Evolutionary conservation across 2,888 invertebrate genomes (phyloP).

Genomic region (Pedicia rivosa): DNA sequence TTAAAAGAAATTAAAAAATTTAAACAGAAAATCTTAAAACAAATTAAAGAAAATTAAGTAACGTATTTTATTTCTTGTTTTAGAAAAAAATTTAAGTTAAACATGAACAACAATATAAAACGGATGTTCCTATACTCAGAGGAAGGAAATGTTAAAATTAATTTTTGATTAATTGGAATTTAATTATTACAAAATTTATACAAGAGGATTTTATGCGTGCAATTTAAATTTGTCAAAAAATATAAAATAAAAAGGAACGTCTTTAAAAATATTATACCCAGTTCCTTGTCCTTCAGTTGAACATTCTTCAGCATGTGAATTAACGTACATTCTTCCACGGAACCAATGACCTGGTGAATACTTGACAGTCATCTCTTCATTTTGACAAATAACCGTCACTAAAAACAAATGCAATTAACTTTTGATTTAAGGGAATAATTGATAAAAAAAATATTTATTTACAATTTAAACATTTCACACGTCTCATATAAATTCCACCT

Average conservation of each 20-base stretch:
- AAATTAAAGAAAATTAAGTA: no score
- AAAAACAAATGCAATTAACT: conserved; percentile 15
- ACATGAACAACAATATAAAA: no score
- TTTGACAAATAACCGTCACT: conserved; percentile 70
- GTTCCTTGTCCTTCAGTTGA: conserved; percentile 39
- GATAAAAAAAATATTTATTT: conserved; percentile 22
- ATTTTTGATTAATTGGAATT: neutral
- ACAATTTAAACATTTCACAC: conserved; percentile 74
- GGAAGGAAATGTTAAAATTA: neutral
- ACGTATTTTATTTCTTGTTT: no score
- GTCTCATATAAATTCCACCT: conserved; percentile 56
- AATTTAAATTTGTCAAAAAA: no score
- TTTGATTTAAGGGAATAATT: neutral
- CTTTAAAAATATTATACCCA: conserved; percentile 12
- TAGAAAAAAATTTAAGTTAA: no score
- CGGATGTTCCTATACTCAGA: no score
- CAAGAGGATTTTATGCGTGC: no score
- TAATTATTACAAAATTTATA: no score
- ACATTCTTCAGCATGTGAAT: conserved; percentile 60
- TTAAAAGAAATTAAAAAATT: no score
- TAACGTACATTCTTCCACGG: conserved; percentile 63
- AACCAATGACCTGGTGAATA: conserved; percentile 45
- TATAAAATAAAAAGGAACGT: no score
- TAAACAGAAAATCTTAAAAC: conserved; percentile 14
- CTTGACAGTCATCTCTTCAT: conserved; percentile 48